phyloP scores from a whole-genome alignment of 2,888 invertebrate genomes.

The Lasioglossum zephyrum region DNA sequence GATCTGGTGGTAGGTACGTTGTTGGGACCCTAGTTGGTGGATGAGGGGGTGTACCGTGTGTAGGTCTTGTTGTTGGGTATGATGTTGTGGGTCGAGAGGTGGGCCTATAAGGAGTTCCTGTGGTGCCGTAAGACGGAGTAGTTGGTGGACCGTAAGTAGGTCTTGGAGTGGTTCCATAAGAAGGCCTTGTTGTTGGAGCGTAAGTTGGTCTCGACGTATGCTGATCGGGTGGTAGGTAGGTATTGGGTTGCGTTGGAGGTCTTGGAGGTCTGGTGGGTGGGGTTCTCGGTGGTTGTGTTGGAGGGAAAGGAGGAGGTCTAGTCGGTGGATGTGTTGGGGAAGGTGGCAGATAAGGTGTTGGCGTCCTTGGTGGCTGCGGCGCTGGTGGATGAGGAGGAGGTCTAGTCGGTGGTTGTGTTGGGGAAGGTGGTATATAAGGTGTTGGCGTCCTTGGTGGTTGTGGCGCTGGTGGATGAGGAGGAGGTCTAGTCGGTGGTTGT shows the following conservation, averaged over 20 bases:
- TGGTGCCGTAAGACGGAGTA: neutral
- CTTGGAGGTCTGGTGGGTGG: constrained; percentile 22
- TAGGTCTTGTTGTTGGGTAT: neutral
- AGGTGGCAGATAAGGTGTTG: constrained; percentile 40
- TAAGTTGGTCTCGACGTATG: neutral
- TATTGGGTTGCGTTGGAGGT: constrained; percentile 21
- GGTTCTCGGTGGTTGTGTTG: constrained; percentile 74
- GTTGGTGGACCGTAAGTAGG: neutral
- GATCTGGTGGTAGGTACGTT: neutral
- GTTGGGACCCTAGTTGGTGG: neutral
- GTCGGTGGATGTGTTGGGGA: constrained; percentile 43
- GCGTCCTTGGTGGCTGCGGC: constrained; percentile 29
- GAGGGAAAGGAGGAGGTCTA: constrained; percentile 77
- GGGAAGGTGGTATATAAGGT: constrained; percentile 41
- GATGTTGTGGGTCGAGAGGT: neutral
- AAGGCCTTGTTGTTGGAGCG: neutral
- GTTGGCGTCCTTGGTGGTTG: constrained; percentile 32
- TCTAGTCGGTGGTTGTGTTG: constrained; percentile 44
- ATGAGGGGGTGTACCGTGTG: neutral
- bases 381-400: constrained; percentile 78
- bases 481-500: constrained; percentile 17
- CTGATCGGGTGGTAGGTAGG: constrained; percentile 33
- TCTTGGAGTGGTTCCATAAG: neutral
- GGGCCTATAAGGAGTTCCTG: neutral
- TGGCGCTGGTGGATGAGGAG: constrained; percentile 26